phyloP scores from a whole-genome alignment of 2,113 vertebrate species.

The Pyrgilauda ruficollis region DNA sequence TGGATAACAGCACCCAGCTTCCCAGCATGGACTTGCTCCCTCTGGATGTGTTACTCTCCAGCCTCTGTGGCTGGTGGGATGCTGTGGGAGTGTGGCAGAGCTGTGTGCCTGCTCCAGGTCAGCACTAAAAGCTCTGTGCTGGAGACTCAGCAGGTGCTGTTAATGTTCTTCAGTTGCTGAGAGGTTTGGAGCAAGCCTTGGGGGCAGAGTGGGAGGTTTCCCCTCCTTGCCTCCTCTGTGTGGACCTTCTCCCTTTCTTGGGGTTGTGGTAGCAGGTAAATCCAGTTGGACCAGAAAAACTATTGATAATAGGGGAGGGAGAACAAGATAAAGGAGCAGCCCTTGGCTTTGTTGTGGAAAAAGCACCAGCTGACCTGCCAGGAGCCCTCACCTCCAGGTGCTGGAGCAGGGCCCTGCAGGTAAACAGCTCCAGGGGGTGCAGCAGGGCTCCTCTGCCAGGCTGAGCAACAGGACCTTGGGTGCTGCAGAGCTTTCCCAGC shows the following conservation, averaged over 20 bases:
- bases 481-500: not conserved
- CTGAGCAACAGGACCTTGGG: not conserved
- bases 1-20: not conserved
- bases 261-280: slow-evolving; percentile 23
- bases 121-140: not conserved
- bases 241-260: not conserved
- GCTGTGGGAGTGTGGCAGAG: not conserved
- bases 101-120: not conserved
- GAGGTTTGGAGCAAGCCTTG: not conserved
- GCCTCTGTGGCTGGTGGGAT: not conserved
- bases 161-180: not conserved
- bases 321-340: slow-evolving; percentile 25
- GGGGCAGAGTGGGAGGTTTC: not conserved
- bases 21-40: not conserved
- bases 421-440: not conserved
- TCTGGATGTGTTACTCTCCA: rapidly evolving
- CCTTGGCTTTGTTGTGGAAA: not conserved
- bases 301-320: slow-evolving; percentile 17
- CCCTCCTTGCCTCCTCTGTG: rapidly evolving
- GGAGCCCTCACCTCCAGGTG: not conserved
- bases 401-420: not conserved
- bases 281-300: slow-evolving; percentile 53
- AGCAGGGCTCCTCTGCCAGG: not conserved
- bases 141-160: not conserved
- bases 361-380: not conserved